These are phyloP conservation scores for Phaenicophaeus curvirostris DNA, from an alignment of 2,797 vertebrate species.

Conservation along the genomic window DNA sequence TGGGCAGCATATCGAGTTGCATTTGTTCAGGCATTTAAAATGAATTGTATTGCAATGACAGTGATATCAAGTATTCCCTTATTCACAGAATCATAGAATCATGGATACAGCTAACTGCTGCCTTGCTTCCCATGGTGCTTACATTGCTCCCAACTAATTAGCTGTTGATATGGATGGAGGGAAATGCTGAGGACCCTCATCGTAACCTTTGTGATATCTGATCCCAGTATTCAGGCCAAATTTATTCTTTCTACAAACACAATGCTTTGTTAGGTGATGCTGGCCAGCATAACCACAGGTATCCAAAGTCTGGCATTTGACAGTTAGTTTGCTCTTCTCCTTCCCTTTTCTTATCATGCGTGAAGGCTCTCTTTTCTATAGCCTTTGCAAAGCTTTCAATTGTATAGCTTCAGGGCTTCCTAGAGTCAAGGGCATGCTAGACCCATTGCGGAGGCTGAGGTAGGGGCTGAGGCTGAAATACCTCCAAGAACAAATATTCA, in stretches of 20 bases:
- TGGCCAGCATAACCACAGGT: background rate
- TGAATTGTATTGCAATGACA: background rate
- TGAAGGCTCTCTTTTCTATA: background rate
- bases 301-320: background rate
- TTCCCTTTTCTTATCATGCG: background rate
- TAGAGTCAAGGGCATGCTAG: rapidly evolving
- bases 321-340: background rate
- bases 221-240: background rate
- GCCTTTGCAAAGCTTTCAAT: background rate
- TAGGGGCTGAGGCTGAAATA: background rate
- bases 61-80: background rate
- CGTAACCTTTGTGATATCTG: background rate
- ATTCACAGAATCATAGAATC: background rate
- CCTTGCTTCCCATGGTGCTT: background rate
- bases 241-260: background rate
- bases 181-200: background rate
- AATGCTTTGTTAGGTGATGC: background rate
- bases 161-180: background rate
- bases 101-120: background rate
- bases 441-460: background rate
- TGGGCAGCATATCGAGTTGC: background rate
- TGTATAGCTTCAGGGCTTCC: background rate
- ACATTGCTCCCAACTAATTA: background rate
- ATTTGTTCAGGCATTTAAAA: background rate
- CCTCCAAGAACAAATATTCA: background rate